These are phyloP conservation scores for Matsumyia berberina DNA, from an alignment of 2,888 invertebrate genomes.

Conservation along the genomic window DNA sequence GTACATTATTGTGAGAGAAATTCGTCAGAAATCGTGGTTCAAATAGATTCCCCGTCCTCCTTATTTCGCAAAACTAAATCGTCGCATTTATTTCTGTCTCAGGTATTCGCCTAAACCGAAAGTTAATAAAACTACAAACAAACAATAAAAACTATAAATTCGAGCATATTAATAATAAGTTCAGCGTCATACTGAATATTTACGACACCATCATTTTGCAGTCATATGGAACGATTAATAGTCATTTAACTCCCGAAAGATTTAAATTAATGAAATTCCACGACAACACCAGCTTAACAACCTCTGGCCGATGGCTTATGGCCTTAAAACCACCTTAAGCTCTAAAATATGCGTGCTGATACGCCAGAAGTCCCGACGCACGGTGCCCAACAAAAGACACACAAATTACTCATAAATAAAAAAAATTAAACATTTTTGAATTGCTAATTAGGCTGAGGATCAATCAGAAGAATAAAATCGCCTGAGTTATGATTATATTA, in stretches of 20 bases:
- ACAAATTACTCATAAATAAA: constrained; percentile 16
- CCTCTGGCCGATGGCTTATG: constrained; percentile 3
- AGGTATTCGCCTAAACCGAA: too few relatives aligned
- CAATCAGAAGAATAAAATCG: constrained; percentile 26
- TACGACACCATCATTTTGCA: background rate
- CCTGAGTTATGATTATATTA: constrained; percentile 50
- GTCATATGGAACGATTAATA: constrained; percentile 23
- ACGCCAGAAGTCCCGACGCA: constrained; percentile 13
- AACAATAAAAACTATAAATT: background rate
- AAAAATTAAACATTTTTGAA: constrained; percentile 33
- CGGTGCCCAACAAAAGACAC: constrained; percentile 25
- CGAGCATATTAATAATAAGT: background rate
- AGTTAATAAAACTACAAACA: too few relatives aligned
- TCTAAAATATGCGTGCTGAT: constrained; percentile 18
- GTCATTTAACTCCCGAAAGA: constrained; percentile 12
- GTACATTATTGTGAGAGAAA: too few relatives aligned
- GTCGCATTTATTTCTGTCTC: too few relatives aligned
- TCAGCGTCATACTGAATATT: background rate
- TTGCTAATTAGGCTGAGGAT: constrained; percentile 32
- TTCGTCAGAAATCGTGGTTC: too few relatives aligned
- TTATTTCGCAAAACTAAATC: too few relatives aligned
- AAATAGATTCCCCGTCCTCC: too few relatives aligned
- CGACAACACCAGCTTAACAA: constrained; percentile 9
- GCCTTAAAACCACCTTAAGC: background rate
- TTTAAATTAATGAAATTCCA: constrained; percentile 12